Evolutionary conservation across 2,797 vertebrate species (phyloP), one percentile per base, ranked within the genome.

Genomic region (Sebastes glaucus): DNA sequence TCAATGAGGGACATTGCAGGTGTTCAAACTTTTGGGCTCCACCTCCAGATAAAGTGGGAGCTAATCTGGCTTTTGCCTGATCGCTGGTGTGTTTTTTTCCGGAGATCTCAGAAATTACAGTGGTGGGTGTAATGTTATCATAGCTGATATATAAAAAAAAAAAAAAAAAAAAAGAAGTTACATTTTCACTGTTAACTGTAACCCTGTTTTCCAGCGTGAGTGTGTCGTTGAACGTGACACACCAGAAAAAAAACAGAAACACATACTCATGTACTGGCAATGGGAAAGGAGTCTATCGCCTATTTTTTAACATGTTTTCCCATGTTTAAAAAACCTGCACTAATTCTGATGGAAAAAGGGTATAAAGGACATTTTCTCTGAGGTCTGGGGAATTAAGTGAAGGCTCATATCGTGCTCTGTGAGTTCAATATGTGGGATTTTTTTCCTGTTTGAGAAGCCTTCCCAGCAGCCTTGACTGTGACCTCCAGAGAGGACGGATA

Each of bases 401-500:
- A 68, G 67, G 22, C 78, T 83, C 71, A 73, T 22, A 81, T 82
- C 22, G 10, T 77, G 80, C 77, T 71, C 52, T 69, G 20, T 71
- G 62, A 73, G 78, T 76, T 84, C 79, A 85, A 55, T 69, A 66
- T 73, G 86, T 84, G 79, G 83, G 85, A 84, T 86, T 74, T 42
- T 76, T 79, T 74, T 61, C 64, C 78, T 85, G 88, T 89, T 85
- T 85, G 83, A 90, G 72, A 71, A 89, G 86, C 30, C 74, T 78
- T 87, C 78, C 78, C 83, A 81, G 88, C 84, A 88, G 85, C 85
- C 85, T 77, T 30, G 83, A 33, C 84, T 81, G 55, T 82, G 90
- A 92, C 91, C 91, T 90, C 89, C 11, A 60, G 85, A 88, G 87
- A 90, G 71, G 85, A 88, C 55, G 66, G 88, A 91, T 88, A 88